A percentile compares a stretch with the other conserved stretches of the same genome.
Conservation (phyloP, 2,113 vertebrate species). For the Podarcis raffonei region DNA sequence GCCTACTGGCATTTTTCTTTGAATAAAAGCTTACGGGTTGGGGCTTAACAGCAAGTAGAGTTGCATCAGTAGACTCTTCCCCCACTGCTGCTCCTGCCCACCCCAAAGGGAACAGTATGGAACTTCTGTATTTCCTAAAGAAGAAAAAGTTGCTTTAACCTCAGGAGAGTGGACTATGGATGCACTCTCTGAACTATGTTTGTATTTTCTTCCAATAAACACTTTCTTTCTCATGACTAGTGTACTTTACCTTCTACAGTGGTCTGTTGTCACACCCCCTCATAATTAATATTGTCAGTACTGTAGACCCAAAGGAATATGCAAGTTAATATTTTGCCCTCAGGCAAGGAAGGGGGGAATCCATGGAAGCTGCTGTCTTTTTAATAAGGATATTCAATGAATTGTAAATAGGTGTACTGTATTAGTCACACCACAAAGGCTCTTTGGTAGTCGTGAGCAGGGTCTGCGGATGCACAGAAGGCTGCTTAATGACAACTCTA, state of each 20-base stretch:
- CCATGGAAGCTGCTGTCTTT: background rate
- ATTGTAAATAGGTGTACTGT: background rate
- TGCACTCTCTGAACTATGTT: background rate
- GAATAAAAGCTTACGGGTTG: background rate
- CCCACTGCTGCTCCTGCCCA: background rate
- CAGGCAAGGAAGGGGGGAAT: background rate
- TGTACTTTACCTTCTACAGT: background rate
- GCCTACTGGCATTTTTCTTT: background rate
- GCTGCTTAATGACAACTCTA: background rate
- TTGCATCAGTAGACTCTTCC: background rate
- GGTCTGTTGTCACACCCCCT: background rate
- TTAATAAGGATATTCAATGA: background rate
- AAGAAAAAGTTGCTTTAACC: background rate
- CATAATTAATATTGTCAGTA: background rate
- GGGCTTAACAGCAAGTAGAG: background rate
- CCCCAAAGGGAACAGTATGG: background rate
- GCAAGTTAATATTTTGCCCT: background rate
- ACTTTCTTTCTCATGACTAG: background rate
- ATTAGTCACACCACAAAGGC: no score
- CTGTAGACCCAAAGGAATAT: background rate
- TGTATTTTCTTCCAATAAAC: background rate
- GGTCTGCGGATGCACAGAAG: background rate
- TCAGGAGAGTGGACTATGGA: background rate
- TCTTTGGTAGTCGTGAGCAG: background rate
- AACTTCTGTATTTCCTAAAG: background rate